Conservation (phyloP, 2,797 vertebrate genomes). For the Malacoraja senta region DNA sequence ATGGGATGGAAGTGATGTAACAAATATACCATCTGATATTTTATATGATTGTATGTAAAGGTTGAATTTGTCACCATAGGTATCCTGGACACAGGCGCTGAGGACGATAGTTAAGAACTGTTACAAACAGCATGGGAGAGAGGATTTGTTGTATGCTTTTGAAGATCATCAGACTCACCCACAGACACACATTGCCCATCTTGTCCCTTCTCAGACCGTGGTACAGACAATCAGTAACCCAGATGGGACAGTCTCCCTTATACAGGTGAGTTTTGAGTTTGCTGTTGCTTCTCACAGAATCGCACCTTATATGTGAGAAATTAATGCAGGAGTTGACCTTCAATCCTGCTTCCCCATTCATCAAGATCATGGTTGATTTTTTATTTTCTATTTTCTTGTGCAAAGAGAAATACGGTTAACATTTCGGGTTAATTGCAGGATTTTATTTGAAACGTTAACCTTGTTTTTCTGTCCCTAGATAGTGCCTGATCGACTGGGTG, state of each 20-base stretch:
- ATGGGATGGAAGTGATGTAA: neutral
- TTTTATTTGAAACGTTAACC: too few relatives aligned
- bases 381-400: too few relatives aligned
- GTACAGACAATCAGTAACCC: conserved; percentile 98
- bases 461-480: too few relatives aligned
- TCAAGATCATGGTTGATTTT: too few relatives aligned
- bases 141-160: conserved; percentile 91
- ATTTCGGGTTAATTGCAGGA: too few relatives aligned
- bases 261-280: conserved; percentile 70
- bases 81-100: conserved; percentile 94
- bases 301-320: neutral
- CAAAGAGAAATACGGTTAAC: too few relatives aligned
- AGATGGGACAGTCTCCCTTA: conserved; percentile 92
- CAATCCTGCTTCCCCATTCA: too few relatives aligned
- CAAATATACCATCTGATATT: neutral
- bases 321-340: too few relatives aligned
- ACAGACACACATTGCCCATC: conserved; percentile 79
- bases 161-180: conserved; percentile 83
- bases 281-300: neutral
- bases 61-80: conserved; percentile 56
- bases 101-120: conserved; percentile 97
- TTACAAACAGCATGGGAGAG: conserved; percentile 93
- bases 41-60: neutral
- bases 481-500: too few relatives aligned
- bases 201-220: conserved; percentile 90